Base-by-base conservation (phyloP, 2,888 invertebrate genomes). In the Celastrina argiolus region DNA sequence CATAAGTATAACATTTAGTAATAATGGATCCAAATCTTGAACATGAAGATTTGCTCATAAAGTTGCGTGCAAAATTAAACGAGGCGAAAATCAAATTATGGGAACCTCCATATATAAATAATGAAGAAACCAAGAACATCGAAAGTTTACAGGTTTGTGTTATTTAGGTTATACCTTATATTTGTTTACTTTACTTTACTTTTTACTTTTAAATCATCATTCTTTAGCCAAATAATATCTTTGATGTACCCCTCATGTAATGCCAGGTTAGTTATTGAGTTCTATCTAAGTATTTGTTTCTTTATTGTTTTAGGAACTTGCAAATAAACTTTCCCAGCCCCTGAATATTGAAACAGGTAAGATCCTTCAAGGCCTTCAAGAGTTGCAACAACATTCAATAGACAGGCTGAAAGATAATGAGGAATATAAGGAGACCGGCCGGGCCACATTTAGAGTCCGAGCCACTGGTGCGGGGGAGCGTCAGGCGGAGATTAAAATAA, bases 361-460 rank as follows among this genome's bases (percentile, higher is more conserved):
- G 3, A 92, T 95, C 36, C 78, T 92, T 26, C 79, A 86, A 68
- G 93, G 94, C 0, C 74, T 96, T 16, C 91, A 85, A 61, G 93
- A 94, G 71, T 85, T 96, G 0, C 94, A 96, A 77, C 77, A 85
- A 3, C 94, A 94, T 80, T 95, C 97, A 0, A 76, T 96, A 1
- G 94, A 95, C 66, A 94, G 96, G 74, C 88, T 95, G 14, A 94
- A 94, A 69, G 94, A 95, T 28, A 92, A 94, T 70, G 93, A 93
- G 3, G 92, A 93, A 67, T 96, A 93, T 74, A 92, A 93, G 70
- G 92, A 94, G 73, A 95, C 94, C 0, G 96, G 96, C 1, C 76
- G 94, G 65, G 96, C 96, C 0, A 94, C 95, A 0, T 83, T 97
- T 28, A 93, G 94, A 78, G 88, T 97, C 0, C 94, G 94, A 72